Evolutionary conservation across 2,113 vertebrate species (phyloP), one percentile per base, ranked within the genome.

Genomic region (Sorex araneus): DNA sequence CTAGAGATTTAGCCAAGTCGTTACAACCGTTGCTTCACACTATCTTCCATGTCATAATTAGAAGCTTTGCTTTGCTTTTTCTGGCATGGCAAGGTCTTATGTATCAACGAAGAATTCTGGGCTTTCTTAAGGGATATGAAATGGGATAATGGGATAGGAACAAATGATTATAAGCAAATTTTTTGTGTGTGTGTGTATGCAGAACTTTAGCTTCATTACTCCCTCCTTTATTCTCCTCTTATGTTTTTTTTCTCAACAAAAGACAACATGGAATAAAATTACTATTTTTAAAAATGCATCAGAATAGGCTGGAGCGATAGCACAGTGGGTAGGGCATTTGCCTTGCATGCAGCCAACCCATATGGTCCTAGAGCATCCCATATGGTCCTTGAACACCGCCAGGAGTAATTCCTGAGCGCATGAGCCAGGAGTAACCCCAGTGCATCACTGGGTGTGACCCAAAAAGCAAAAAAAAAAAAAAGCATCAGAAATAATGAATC

Each of bases 61-160:
- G 84, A 92, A 60, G 47, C 47, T 96, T 67, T 80, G n/a, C 67
- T 92, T 67, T 80, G 84, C 57, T 81, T 28, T 73, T 76, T 76
- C 54, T 94, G 91, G 32, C 57, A 30, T 21, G 32, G 11, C 4
- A 28, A 74, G 32, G 19, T 74, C 84, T 86, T 92, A 32, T 30
- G 11, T 71, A 76, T 70, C 45, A 88, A 85, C 84, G 8, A 57
- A 64, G 23, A 36, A 47, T 60, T 21, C 1, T 47, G 77, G 86
- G 45, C 21, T 80, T 70, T 77, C 81, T 67, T 64, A 76, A 79
- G 63, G n/a, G 7, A 34, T 77, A 27, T 19, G 34, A 76, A 88
- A 47, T 34, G 15, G 3, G 25, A 19, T 75, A 88, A 47, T 34
- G 15, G 3, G 25, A 19, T 75, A 18, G 54, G 45, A 81, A 23